Conservation (phyloP, 2,113 vertebrate genomes). For the Dicerorhinus sumatrensis region DNA sequence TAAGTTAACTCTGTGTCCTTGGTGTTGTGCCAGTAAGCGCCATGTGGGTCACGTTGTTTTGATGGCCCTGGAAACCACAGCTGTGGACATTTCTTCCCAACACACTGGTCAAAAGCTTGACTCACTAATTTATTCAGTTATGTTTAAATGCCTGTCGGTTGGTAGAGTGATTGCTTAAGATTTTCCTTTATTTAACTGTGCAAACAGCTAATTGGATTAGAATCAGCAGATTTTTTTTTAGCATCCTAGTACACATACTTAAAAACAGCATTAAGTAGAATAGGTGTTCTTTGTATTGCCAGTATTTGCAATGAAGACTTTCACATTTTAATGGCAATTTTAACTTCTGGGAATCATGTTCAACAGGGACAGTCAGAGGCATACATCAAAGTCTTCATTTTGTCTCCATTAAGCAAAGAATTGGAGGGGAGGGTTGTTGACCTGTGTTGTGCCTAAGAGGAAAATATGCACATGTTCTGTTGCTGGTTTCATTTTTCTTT, state of each 20-base stretch:
- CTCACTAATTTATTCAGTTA: background rate
- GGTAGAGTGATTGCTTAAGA: background rate
- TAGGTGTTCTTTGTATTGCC: background rate
- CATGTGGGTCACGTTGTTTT: background rate
- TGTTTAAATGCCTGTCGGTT: background rate
- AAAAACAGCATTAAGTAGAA: background rate
- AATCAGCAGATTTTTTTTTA: background rate
- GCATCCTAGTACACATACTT: background rate
- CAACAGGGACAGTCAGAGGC: slow-evolving; percentile 47
- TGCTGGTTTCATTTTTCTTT: slow-evolving; percentile 40
- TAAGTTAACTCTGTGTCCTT: background rate
- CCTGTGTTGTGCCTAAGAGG: background rate
- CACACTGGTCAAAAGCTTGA: background rate
- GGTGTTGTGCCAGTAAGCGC: background rate
- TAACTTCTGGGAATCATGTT: background rate
- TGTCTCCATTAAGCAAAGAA: slow-evolving; percentile 46
- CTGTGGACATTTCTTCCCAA: background rate
- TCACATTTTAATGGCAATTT: background rate
- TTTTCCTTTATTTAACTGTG: background rate
- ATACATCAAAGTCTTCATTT: slow-evolving; percentile 25
- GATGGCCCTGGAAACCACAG: background rate
- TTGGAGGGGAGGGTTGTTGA: background rate
- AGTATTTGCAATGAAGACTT: background rate
- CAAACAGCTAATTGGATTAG: background rate
- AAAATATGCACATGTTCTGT: background rate